phyloP scores from a whole-genome alignment of 2,888 invertebrate species.

The Trissoscelio sp. region DNA sequence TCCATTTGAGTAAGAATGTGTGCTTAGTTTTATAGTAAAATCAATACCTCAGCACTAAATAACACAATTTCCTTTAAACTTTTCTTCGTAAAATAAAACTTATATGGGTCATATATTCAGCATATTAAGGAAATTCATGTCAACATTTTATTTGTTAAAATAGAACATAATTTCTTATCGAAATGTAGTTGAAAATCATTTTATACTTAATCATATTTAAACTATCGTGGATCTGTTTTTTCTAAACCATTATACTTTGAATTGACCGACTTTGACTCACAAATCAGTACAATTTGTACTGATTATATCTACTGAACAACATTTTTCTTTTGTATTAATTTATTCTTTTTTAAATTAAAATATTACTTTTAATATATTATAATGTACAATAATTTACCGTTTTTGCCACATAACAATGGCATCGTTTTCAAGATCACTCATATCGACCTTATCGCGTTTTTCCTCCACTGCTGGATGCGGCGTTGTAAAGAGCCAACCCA shows the following conservation, averaged over 20 bases:
- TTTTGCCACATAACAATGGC: conserved; percentile 91
- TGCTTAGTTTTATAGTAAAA: not conserved
- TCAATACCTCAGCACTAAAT: not conserved
- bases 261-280: conserved; percentile 1
- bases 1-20: not conserved
- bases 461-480: conserved; percentile 92
- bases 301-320: no score
- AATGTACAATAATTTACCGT: conserved; percentile 84
- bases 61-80: not conserved
- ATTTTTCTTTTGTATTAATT: not conserved
- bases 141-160: no score
- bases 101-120: no score
- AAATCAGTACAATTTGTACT: no score
- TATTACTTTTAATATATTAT: not conserved
- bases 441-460: conserved; percentile 88
- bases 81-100: no score
- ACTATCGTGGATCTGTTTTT: not conserved
- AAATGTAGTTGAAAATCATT: not conserved
- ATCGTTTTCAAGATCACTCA: conserved; percentile 89
- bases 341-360: not conserved
- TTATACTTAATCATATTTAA: not conserved
- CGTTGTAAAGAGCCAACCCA: conserved; percentile 95
- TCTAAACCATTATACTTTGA: not conserved
- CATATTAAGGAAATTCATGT: no score
- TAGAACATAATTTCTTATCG: no score